Evolutionary conservation across 2,113 vertebrate species (phyloP).

Genomic region (Megalops atlanticus): DNA sequence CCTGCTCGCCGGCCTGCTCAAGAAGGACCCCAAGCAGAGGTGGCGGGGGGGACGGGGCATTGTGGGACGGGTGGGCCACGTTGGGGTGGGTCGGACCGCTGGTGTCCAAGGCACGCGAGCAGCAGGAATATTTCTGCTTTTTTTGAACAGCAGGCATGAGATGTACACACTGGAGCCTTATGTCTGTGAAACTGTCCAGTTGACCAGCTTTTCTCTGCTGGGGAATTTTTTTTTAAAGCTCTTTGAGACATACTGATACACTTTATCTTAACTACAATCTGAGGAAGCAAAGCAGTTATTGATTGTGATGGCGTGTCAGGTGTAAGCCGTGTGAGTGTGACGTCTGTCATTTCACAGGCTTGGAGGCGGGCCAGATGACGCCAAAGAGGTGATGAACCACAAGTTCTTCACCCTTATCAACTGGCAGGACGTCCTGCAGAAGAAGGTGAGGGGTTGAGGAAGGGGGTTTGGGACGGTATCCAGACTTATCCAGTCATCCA

Average conservation of each 20-base stretch:
- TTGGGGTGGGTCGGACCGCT: background rate
- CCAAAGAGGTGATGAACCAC: conserved; percentile 92
- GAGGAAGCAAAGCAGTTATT: no score
- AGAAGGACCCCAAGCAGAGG: conserved; percentile 94
- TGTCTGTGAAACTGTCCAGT: background rate
- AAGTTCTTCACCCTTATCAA: conserved; percentile 85
- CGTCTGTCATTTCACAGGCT: conserved; percentile 69
- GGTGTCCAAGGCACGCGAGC: background rate
- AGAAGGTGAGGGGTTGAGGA: conserved; percentile 70
- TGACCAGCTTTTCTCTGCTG: background rate
- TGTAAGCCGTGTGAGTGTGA: background rate
- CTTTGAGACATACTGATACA: no score
- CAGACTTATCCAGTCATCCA: no score
- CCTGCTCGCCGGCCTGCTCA: conserved; percentile 87
- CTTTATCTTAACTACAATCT: no score
- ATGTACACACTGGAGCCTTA: no score
- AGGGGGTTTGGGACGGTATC: no score
- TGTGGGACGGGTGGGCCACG: background rate
- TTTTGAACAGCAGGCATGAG: no score
- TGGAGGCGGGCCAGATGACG: conserved; percentile 84
- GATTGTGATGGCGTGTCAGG: background rate
- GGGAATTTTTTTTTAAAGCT: background rate
- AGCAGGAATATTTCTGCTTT: no score
- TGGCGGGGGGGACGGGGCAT: conserved; percentile 15
- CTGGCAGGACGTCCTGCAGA: conserved; percentile 91